Evolutionary conservation across 2,113 vertebrate species (phyloP), one percentile per base, ranked within the genome.

Genomic region (Centropus bengalensis): DNA sequence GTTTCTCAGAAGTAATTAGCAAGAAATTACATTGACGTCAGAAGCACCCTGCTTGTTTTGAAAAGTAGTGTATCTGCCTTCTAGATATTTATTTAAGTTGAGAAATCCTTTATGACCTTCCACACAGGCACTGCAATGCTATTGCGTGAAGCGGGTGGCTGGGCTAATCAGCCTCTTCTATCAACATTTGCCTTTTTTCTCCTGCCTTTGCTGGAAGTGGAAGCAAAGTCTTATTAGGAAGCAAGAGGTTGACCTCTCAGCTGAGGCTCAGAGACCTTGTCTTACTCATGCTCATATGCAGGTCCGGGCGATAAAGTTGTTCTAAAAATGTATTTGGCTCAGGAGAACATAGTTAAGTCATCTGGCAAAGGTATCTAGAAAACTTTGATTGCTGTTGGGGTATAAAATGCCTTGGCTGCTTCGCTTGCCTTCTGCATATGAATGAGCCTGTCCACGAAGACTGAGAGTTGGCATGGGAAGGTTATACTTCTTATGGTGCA

Each of bases 331-430:
- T 54, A 19, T 83, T 94, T 96, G 82, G 75, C 94, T 94, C 28
- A 45, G 54, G 82, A 92, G 40, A 86, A 81, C 28, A 44, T 38
- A 82, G 64, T 78, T 94, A 80, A 68, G 82, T 91, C 86, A 88
- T 33, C 88, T 96, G 94, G 93, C 93, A 96, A 81, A 88, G 73
- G 33, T 63, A 75, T 3, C 76, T 63, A 78, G 73, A 75, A 91
- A 95, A 86, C 69, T 93, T 92, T 86, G 84, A 56, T 94, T 80
- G 64, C 91, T 70, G 14, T 88, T 75, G 60, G 82, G 73, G 47
- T 90, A 66, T 91, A 59, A 88, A 91, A 86, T 54, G 60, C 62
- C 49, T 96, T 96, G 93, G 91, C 87, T 96, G 82, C 63, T 77
- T 26, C 19, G 21, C 63, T 92, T 97, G 59, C 64, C 47, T 93